Evolutionary conservation across 2,888 invertebrate species (phyloP).

Genomic region (Flexamia atlantica): DNA sequence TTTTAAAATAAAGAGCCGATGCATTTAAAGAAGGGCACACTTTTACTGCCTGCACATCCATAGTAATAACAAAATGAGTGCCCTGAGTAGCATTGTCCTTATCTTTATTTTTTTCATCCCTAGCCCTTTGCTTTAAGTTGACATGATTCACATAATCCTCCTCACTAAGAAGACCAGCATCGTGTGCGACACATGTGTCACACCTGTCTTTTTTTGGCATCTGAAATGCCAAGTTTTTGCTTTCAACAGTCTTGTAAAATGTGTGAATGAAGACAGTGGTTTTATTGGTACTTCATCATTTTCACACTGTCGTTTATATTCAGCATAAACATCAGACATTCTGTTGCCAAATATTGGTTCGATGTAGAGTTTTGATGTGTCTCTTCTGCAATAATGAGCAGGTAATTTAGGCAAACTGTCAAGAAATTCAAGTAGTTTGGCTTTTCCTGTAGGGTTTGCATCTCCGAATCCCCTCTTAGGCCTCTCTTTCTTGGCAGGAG

Average conservation of each 20-base stretch:
- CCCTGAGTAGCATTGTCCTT: slow-evolving; percentile 48
- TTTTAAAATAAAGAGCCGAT: slow-evolving; percentile 51
- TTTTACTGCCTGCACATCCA: slow-evolving; percentile 65
- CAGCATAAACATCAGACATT: slow-evolving; percentile 51
- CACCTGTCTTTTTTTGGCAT: slow-evolving; percentile 63
- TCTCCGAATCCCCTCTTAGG: not conserved
- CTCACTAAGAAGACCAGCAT: slow-evolving; percentile 54
- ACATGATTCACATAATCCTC: slow-evolving; percentile 64
- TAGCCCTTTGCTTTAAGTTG: slow-evolving; percentile 61
- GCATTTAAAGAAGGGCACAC: slow-evolving; percentile 57
- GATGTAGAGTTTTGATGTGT: slow-evolving; percentile 33
- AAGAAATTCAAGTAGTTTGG: slow-evolving; percentile 2
- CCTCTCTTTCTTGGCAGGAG: not conserved
- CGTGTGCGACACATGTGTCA: slow-evolving; percentile 60
- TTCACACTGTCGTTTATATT: slow-evolving; percentile 43
- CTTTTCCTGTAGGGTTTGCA: not conserved
- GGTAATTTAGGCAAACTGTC: slow-evolving; percentile 54
- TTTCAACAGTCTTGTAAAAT: slow-evolving; percentile 61
- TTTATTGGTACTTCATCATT: slow-evolving; percentile 61
- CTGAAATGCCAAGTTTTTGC: slow-evolving; percentile 64
- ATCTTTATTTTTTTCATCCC: slow-evolving; percentile 63
- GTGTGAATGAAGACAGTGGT: slow-evolving; percentile 53
- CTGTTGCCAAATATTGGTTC: slow-evolving; percentile 35
- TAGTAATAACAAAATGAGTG: slow-evolving; percentile 12
- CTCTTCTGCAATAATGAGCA: slow-evolving; percentile 55